Percentiles rank a stretch among this genome's conserved stretches.
phyloP scores from a whole-genome alignment of 35 echinoderm and acorn worm genomes.

The Nesometra sesokonis region DNA sequence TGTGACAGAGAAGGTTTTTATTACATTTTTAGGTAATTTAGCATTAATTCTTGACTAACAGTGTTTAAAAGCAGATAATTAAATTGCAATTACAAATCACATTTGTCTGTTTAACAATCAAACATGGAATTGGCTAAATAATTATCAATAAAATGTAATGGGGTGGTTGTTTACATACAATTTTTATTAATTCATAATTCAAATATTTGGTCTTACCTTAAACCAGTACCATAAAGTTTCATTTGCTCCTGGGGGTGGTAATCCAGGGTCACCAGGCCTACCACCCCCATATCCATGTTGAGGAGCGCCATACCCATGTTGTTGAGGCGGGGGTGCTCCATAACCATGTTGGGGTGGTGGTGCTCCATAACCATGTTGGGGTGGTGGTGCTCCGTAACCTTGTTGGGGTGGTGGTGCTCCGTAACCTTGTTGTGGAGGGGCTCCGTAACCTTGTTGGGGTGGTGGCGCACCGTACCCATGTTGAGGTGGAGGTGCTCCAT shows the following conservation, averaged over 20 bases:
- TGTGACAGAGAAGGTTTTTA: no score
- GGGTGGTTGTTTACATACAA: neutral
- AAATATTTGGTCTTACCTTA: conserved; percentile 27
- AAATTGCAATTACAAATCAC: neutral
- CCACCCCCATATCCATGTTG: conserved; percentile 13
- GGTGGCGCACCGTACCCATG: conserved; percentile 39
- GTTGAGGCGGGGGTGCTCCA: neutral
- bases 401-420: neutral
- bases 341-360: conserved; percentile 11
- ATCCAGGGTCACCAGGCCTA: neutral
- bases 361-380: conserved; percentile 30
- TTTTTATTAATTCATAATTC: no score
- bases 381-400: no score
- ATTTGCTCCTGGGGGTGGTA: conserved; percentile 62
- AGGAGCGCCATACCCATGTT: neutral
- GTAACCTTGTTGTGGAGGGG: neutral
- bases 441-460: conserved; percentile 35
- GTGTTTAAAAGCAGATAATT: no score
- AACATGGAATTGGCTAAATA: neutral
- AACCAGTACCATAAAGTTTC: conserved; percentile 79
- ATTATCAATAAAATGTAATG: neutral
- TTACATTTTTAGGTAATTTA: no score
- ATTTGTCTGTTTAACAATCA: neutral
- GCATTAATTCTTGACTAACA: no score
- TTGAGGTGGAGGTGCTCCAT: conserved; percentile 11